Percentiles rank a stretch among this genome's conserved stretches.
Conservation (phyloP, 2,797 vertebrate species). For the Hemibagrus guttatus region DNA sequence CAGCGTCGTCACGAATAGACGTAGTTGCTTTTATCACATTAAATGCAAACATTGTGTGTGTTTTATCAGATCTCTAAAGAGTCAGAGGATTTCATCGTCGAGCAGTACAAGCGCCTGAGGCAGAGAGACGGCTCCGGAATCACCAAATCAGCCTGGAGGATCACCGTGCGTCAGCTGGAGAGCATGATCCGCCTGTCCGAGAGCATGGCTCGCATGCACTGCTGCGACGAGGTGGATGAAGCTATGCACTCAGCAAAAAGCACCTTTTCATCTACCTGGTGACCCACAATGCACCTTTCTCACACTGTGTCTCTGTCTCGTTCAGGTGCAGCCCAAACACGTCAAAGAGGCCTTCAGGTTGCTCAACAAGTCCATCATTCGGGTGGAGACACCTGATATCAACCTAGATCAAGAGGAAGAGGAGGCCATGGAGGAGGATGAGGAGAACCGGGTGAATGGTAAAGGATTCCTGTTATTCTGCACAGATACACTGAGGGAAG, state of each 20-base stretch:
- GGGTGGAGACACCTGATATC: conserved; percentile 96
- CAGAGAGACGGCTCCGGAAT: conserved; percentile 89
- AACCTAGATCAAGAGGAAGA: conserved; percentile 95
- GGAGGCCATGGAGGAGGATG: conserved; percentile 76
- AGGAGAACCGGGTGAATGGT: conserved; percentile 74
- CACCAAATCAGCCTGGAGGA: conserved; percentile 93
- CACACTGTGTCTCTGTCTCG: conserved; percentile 10
- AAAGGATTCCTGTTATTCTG: conserved; percentile 15
- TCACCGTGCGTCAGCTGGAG: conserved; percentile 94
- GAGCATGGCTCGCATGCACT: conserved; percentile 98
- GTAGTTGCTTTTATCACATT: too few species aligned
- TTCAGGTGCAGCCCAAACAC: conserved; percentile 95
- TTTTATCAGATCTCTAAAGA: conserved; percentile 89
- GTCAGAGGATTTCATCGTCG: conserved; percentile 96
- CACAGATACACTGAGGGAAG: background rate
- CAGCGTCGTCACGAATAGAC: too few species aligned
- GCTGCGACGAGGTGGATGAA: conserved; percentile 89
- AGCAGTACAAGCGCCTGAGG: conserved; percentile 94
- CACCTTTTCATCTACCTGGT: too few species aligned
- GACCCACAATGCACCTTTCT: background rate
- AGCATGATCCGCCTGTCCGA: conserved; percentile 98
- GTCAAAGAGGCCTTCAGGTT: conserved; percentile 98
- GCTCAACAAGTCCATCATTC: conserved; percentile 97
- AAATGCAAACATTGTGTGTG: background rate
- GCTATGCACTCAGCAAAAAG: background rate